These are phyloP conservation scores for Myioborus miniatus DNA, from an alignment of 2,797 vertebrate species.

Conservation along the genomic window DNA sequence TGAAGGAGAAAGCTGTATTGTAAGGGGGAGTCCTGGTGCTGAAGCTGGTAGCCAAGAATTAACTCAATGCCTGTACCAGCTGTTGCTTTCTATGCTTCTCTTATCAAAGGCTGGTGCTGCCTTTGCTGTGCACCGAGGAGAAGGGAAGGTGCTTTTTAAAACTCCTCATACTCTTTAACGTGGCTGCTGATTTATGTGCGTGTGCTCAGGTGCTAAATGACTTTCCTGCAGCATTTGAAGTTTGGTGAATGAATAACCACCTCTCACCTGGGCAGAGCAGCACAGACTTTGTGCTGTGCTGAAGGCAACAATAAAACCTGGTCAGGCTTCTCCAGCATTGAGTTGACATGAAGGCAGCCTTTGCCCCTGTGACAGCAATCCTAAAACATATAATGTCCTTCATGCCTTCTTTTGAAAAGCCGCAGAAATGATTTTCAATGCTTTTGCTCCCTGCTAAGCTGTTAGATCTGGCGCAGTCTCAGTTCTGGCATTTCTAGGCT, in stretches of 20 bases:
- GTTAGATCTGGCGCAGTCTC: not conserved
- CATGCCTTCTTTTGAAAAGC: not conserved
- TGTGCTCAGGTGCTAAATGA: slow-evolving; percentile 32
- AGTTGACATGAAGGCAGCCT: not conserved
- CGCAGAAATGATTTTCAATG: not conserved
- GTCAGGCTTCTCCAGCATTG: not conserved
- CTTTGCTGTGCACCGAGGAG: not conserved
- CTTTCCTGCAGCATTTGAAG: not conserved
- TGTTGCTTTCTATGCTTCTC: not conserved
- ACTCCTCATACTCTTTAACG: not conserved
- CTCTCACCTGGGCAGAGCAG: not conserved
- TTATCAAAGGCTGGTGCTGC: not conserved
- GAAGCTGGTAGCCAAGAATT: not conserved
- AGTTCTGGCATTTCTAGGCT: not conserved
- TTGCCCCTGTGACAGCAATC: not conserved
- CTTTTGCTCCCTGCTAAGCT: not conserved
- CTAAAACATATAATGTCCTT: not conserved
- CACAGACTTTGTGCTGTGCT: not conserved
- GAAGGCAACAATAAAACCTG: not conserved
- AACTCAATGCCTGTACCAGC: not conserved
- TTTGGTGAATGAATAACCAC: not conserved
- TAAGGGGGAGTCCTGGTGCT: not conserved
- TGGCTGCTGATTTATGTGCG: not conserved
- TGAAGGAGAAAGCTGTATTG: not conserved
- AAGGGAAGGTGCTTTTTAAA: not conserved